These are phyloP conservation scores for Podargus strigoides DNA, from an alignment of 2,797 vertebrate species.

Conservation along the genomic window DNA sequence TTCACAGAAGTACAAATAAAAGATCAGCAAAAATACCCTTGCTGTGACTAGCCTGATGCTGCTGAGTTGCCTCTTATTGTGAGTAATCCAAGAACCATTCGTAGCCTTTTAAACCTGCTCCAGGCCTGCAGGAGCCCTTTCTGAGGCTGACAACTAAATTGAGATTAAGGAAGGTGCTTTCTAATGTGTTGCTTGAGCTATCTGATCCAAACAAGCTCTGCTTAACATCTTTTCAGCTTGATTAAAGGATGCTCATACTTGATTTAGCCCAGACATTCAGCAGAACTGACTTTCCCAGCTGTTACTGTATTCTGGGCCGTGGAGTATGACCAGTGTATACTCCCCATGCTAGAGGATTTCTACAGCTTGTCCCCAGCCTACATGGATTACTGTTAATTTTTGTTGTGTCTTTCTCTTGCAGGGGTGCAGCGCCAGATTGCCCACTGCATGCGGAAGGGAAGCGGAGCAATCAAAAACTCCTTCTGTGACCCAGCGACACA, in stretches of 20 bases:
- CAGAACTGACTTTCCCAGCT: background rate
- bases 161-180: background rate
- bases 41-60: background rate
- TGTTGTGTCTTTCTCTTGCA: conserved; percentile 11
- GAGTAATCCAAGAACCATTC: background rate
- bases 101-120: background rate
- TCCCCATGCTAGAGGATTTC: background rate
- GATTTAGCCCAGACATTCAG: background rate
- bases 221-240: background rate
- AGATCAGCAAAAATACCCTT: background rate
- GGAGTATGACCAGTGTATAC: fast-evolving
- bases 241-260: background rate
- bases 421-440: conserved; percentile 85
- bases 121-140: background rate
- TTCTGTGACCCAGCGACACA: conserved; percentile 83
- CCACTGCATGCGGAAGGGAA: conserved; percentile 80
- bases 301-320: background rate
- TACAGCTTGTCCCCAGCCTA: background rate
- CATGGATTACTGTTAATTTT: background rate
- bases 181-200: background rate
- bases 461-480: conserved; percentile 82
- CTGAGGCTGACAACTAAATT: background rate
- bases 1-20: background rate
- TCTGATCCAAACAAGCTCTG: background rate
- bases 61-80: background rate